Base-by-base conservation (phyloP, 53 echinoderm and acorn worm genomes). In the Echinometra lucunter region DNA sequence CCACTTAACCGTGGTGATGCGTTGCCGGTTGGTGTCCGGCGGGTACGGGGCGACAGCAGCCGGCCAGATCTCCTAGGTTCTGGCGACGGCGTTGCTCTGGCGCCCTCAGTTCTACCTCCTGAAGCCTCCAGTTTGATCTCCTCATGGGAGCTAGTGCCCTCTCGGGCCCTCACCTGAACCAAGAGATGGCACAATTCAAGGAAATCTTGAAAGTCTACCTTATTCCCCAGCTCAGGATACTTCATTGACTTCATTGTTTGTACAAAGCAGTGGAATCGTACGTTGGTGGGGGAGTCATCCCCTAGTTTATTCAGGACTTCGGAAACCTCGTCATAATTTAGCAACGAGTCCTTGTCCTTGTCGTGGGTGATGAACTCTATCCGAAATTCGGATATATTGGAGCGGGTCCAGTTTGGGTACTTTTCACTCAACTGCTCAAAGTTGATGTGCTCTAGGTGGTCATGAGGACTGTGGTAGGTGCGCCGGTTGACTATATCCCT, bases 151-250 rank as follows among this genome's bases (percentile, higher is more conserved):
- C 57, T 82, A 42, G 25, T 8, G 66, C 93, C 97, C 74, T 96
- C 96, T 93, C 96, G 94, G 69, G 93, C 95, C 80, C 96, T 96
- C 30, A 96, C 95, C 80, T 96, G 94, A 95, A 95, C 96, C 78
- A 99, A 95, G 56, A 91, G 95, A 74, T 99, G 96, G 94, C 98
- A 99, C 70, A 99, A 94, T 74, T 96, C 96, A 60, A 99, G 96
- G 95, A 99, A 99, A 91, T 98, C 98, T 89, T 96, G 96, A 95
- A 99, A 99, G 96, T 99, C 99, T 88, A 98, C 95, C 83, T 98
- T 97, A 82, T 93, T 93, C 92, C 97, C 97, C 83, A 98, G 93
- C 90, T 99, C 97, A 58, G 95, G 97, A 56, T 90, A 90, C 40
- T 58, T 66, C 91, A 66, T 58, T n/a, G 92, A 92, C 78, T 98